These are phyloP conservation scores for Prionailurus bengalensis DNA, from an alignment of 2,113 vertebrate species.

Conservation along the genomic window DNA sequence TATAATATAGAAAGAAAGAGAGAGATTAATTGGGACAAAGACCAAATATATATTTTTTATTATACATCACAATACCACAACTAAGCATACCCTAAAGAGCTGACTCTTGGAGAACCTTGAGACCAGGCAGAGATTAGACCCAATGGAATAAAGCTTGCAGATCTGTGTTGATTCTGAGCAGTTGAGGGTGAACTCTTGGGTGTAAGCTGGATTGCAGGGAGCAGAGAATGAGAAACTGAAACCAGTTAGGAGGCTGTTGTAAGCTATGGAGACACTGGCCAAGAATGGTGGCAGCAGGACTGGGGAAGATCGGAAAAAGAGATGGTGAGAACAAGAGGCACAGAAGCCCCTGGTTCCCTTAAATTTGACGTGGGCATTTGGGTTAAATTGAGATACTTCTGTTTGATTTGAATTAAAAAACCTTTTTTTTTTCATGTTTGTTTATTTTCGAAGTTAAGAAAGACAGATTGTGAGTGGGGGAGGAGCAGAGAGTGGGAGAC, in stretches of 20 bases:
- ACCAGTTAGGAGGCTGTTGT: background rate
- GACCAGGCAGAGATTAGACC: background rate
- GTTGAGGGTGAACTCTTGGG: background rate
- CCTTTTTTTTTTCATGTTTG: too few species aligned
- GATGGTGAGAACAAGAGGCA: background rate
- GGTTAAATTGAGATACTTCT: background rate
- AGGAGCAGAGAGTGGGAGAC: too few species aligned
- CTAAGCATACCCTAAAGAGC: background rate
- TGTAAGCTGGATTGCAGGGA: too few species aligned
- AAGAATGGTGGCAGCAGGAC: background rate
- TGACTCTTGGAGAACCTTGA: background rate
- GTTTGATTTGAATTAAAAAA: background rate
- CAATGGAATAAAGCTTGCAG: background rate
- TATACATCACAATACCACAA: background rate
- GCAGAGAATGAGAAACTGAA: background rate
- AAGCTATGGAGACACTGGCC: background rate
- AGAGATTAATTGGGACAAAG: background rate
- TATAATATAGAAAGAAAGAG: background rate
- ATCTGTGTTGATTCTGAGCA: background rate
- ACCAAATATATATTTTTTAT: background rate
- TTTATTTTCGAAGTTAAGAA: too few species aligned
- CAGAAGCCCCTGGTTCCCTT: background rate
- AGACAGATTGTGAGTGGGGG: too few species aligned
- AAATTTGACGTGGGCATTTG: background rate
- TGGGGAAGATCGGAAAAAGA: background rate